These are phyloP conservation scores for Prochilodus magdalenae DNA, from an alignment of 2,113 vertebrate species.

Conservation along the genomic window DNA sequence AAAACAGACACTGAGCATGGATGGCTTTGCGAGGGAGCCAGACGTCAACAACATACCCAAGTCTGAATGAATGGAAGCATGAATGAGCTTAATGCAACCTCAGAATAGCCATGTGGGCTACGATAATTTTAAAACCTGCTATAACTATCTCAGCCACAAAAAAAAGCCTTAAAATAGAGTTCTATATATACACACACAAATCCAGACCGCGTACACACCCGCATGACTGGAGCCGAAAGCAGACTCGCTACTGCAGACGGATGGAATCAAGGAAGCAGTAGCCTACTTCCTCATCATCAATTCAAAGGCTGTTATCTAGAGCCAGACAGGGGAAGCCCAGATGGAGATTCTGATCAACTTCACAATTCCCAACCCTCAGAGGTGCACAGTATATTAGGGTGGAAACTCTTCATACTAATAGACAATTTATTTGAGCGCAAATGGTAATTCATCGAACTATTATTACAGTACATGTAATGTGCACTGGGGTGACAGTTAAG, in stretches of 20 bases:
- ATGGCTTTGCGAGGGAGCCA: slow-evolving; percentile 17
- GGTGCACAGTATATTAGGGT: too few relatives aligned
- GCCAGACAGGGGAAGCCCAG: background rate
- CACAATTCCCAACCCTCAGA: background rate
- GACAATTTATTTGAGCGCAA: too few relatives aligned
- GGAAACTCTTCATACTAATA: too few relatives aligned
- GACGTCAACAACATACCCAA: slow-evolving; percentile 40
- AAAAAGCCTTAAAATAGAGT: slow-evolving; percentile 73
- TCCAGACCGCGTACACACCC: slow-evolving; percentile 49
- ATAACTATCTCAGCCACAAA: slow-evolving; percentile 71
- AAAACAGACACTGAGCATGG: slow-evolving; percentile 28
- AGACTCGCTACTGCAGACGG: slow-evolving; percentile 56
- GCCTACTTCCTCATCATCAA: background rate
- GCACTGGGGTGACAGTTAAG: too few relatives aligned
- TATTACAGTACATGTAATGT: too few relatives aligned
- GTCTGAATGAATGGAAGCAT: slow-evolving; percentile 69
- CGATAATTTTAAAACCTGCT: slow-evolving; percentile 72
- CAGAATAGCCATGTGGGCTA: slow-evolving; percentile 66
- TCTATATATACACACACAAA: slow-evolving; percentile 70
- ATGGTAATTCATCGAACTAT: too few relatives aligned
- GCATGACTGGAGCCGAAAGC: slow-evolving; percentile 50
- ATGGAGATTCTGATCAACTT: background rate
- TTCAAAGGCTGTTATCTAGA: slow-evolving; percentile 3
- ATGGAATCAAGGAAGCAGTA: slow-evolving; percentile 37
- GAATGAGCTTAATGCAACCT: slow-evolving; percentile 66